Conservation (phyloP, 2,888 invertebrate species). For the Cantharis rufa region DNA sequence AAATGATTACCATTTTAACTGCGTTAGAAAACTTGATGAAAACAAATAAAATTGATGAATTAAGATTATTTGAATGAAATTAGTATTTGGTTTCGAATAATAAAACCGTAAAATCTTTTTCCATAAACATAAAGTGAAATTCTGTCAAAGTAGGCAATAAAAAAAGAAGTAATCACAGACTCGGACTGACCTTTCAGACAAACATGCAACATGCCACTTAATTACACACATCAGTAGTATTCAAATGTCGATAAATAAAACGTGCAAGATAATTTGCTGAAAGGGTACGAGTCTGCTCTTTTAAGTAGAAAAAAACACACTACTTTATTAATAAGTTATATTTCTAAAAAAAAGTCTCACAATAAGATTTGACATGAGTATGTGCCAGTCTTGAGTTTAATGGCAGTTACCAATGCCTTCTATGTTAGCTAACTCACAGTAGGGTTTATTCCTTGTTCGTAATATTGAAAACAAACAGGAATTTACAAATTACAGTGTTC, state of each 20-base stretch:
- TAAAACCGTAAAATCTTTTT: not conserved
- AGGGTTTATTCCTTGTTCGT: conserved; percentile 21
- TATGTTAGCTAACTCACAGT: conserved; percentile 50
- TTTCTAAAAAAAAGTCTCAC: conserved; percentile 56
- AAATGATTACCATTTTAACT: not conserved
- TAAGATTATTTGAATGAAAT: not conserved
- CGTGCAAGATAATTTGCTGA: conserved; percentile 43
- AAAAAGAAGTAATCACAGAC: conserved; percentile 23
- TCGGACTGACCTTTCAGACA: conserved; percentile 44
- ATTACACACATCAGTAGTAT: conserved; percentile 9
- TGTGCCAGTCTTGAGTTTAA: conserved; percentile 51
- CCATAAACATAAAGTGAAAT: not conserved
- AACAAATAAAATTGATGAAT: not conserved
- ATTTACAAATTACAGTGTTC: conserved; percentile 40
- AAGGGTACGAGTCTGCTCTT: conserved; percentile 50
- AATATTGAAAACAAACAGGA: conserved; percentile 19
- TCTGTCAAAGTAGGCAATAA: not conserved
- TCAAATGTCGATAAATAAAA: not conserved
- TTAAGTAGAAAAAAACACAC: conserved; percentile 39
- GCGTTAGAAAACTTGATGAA: not conserved
- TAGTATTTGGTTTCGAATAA: not conserved
- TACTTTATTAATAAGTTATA: conserved; percentile 51
- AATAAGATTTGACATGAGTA: conserved; percentile 53
- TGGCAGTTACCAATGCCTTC: conserved; percentile 46
- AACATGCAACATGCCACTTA: conserved; percentile 42